Evolutionary conservation across 2,888 invertebrate species (phyloP).

Genomic region (Chrysotoxum bicinctum): DNA sequence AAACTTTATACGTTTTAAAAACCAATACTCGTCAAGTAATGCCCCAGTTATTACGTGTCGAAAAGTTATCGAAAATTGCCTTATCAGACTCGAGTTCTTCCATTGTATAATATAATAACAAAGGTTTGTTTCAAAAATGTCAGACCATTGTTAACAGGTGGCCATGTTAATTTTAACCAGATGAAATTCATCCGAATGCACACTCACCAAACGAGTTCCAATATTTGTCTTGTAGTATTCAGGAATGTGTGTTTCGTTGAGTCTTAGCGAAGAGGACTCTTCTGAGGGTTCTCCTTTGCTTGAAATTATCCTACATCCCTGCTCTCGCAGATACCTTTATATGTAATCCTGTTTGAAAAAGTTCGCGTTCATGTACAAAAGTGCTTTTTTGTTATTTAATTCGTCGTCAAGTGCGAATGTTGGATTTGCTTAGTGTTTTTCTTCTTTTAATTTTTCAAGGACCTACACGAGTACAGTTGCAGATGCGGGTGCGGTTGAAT

Average conservation of each 20-base stretch:
- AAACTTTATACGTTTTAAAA: no score
- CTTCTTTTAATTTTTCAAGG: conserved; percentile 10
- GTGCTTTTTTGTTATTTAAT: conserved; percentile 67
- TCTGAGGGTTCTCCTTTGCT: background rate
- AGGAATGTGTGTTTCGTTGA: background rate
- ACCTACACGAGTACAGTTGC: background rate
- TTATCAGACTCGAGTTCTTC: no score
- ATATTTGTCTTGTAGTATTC: background rate
- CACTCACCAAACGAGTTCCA: background rate
- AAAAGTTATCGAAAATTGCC: no score
- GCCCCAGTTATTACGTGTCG: no score
- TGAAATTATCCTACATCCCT: background rate
- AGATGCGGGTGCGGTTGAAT: background rate
- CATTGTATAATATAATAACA: no score
- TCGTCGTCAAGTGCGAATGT: conserved; percentile 29
- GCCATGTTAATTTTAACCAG: background rate
- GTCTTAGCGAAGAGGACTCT: background rate
- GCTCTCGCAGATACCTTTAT: background rate
- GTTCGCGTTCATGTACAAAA: conserved; percentile 60
- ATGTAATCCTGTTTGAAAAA: conserved; percentile 64
- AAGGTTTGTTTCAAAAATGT: no score
- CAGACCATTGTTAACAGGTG: background rate
- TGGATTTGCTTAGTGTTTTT: conserved; percentile 47
- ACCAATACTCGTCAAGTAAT: no score
- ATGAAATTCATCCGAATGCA: background rate